Evolutionary conservation across 2,797 vertebrate genomes (phyloP), one percentile per base, ranked within the genome.

Genomic region (Sebastiscus albofasciatus): DNA sequence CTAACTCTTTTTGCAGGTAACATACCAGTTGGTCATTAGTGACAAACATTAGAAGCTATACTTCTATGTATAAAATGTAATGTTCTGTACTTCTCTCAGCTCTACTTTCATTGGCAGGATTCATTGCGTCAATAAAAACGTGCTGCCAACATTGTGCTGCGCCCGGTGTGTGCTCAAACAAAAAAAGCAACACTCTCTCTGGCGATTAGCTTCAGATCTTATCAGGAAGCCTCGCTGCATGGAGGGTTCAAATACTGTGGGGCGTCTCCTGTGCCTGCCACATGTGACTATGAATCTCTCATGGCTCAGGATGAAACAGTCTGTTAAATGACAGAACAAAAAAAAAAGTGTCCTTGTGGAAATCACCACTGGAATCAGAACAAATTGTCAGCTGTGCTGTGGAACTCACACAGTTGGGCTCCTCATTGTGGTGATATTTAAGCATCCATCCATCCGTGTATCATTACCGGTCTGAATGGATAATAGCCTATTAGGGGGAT

Each of bases 301-400:
- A 7, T 42, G 12, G 61, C 55, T 72, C 34, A 69, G 67, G 72
- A 74, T 83, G 55, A 72, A 73, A 77, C 49, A 26, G 56, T 55
- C 72, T 49, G 58, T 78, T 55, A 72, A 73, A 74, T 6, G 22
- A 75, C 77, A 60, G 59, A 60, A 65, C 20, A 64, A 52, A n/a
- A 52, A 49, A 20, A 52, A 52, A 77, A 13, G 69, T 24, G 11
- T 55, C 69, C 59, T 1, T 14, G 14, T 67, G 46, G 52, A 78
- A 80, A 75, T 61, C 46, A 33, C 60, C 14, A 31, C 60, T 62
- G 13, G 58, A 68, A 80, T 69, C 42, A 20, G 8, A 54, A 52
- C 27, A 75, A 33, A 75, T 54, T 60, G 70, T 62, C 24, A 33
- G 26, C 49, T 8, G 16, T 39, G 8, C 39, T 26, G 16, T 58